These are phyloP conservation scores for Cathartes aura DNA, from an alignment of 2,113 vertebrate genomes.

Conservation along the genomic window DNA sequence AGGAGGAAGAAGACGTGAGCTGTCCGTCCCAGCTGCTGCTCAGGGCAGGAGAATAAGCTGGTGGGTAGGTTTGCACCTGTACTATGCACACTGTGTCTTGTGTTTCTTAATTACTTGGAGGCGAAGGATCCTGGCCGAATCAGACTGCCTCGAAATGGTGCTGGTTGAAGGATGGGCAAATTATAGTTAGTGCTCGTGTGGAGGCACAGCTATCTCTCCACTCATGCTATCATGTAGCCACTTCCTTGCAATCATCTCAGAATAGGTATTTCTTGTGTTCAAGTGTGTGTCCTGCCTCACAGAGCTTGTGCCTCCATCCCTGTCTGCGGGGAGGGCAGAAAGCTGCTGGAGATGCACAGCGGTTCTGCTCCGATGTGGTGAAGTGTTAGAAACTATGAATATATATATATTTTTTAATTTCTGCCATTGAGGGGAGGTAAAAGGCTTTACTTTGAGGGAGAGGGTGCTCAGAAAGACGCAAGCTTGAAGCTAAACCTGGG, in stretches of 20 bases:
- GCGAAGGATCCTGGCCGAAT: not conserved
- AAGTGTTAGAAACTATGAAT: not conserved
- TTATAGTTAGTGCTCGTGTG: not conserved
- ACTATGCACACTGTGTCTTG: accelerated
- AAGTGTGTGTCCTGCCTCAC: not conserved
- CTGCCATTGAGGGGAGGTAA: accelerated
- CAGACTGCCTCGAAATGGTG: not conserved
- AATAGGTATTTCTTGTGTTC: not conserved
- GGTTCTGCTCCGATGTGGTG: not conserved
- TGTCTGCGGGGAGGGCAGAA: not conserved
- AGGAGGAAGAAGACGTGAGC: not conserved
- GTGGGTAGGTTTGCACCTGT: not conserved
- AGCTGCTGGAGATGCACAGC: not conserved
- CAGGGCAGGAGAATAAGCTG: not conserved
- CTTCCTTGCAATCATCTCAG: not conserved
- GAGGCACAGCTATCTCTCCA: not conserved
- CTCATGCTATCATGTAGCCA: accelerated
- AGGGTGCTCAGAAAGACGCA: not conserved
- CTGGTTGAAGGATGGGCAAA: not conserved
- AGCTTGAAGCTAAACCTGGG: constrained; percentile 39
- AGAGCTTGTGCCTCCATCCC: not conserved
- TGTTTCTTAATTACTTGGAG: not conserved
- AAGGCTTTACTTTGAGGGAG: not conserved
- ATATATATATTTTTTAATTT: not conserved
- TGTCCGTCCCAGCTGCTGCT: not conserved